Evolutionary conservation across 2,888 invertebrate genomes (phyloP).

Genomic region (Troglohyphantes excavatus): DNA sequence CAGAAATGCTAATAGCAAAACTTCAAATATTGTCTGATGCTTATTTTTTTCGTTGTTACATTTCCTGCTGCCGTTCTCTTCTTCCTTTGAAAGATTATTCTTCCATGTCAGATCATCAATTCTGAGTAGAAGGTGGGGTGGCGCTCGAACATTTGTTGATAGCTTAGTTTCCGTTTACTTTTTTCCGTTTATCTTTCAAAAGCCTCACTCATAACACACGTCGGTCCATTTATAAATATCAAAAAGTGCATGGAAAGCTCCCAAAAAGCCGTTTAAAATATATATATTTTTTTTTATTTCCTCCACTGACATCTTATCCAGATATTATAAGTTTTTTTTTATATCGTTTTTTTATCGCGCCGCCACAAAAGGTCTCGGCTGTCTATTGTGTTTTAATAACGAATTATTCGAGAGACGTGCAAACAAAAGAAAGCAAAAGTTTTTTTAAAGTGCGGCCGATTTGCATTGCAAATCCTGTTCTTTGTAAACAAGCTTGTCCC

Average conservation of each 20-base stretch:
- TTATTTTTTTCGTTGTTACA: neutral
- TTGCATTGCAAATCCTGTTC: conserved; percentile 63
- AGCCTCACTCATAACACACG: neutral
- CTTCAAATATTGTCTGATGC: neutral
- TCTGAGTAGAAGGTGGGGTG: neutral
- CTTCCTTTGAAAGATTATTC: neutral
- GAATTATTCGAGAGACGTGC: conserved; percentile 59
- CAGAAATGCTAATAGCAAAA: neutral
- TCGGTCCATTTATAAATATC: conserved; percentile 40
- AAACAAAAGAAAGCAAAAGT: conserved; percentile 51
- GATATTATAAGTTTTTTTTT: conserved; percentile 6
- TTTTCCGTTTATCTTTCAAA: neutral
- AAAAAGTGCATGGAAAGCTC: conserved; percentile 4
- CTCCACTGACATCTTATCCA: neutral
- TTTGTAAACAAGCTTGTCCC: conserved; percentile 58
- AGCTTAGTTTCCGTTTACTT: neutral
- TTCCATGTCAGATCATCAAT: conserved; percentile 24
- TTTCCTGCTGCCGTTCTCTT: neutral
- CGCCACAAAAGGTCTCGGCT: conserved; percentile 16
- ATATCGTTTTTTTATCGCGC: neutral
- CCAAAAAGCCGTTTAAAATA: conserved; percentile 11
- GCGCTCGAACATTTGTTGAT: neutral
- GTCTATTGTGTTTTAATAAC: conserved; percentile 66
- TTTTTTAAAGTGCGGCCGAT: conserved; percentile 45
- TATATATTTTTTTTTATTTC: conserved; percentile 18